phyloP scores from a whole-genome alignment of 2,113 vertebrate species.

The Campylorhamphus procurvoides region DNA sequence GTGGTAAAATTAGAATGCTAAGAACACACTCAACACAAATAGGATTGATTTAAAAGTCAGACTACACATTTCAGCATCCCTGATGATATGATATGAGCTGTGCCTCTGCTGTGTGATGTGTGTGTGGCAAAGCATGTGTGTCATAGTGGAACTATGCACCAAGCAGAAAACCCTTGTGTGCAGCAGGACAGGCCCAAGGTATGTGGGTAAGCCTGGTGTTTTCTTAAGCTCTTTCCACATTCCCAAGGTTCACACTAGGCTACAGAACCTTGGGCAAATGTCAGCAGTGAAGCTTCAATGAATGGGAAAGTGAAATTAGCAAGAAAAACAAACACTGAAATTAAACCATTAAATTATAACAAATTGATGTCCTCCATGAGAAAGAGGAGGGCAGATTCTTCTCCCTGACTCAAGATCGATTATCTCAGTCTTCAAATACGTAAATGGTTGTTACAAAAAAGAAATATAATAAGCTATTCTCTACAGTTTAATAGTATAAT shows the following conservation, averaged over 20 bases:
- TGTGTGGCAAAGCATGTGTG: not conserved
- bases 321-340: not conserved
- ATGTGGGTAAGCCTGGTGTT: not conserved
- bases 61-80: conserved; percentile 45
- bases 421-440: not conserved
- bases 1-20: conserved; percentile 71
- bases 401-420: not conserved
- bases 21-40: conserved; percentile 45
- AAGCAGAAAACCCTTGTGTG: not conserved
- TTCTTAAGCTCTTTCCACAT: not conserved
- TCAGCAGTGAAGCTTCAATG: not conserved
- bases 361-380: not conserved
- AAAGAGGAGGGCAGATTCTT: not conserved
- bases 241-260: not conserved
- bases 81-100: not conserved
- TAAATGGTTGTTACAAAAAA: not conserved
- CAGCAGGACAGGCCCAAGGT: not conserved
- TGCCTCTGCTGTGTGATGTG: conserved; percentile 2
- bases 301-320: not conserved
- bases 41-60: conserved; percentile 68
- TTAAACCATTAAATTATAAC: not conserved
- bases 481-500: not conserved
- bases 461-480: not conserved
- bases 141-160: not conserved
- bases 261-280: not conserved